phyloP scores from a whole-genome alignment of 2,888 invertebrate species.

The Aethes cnicana region DNA sequence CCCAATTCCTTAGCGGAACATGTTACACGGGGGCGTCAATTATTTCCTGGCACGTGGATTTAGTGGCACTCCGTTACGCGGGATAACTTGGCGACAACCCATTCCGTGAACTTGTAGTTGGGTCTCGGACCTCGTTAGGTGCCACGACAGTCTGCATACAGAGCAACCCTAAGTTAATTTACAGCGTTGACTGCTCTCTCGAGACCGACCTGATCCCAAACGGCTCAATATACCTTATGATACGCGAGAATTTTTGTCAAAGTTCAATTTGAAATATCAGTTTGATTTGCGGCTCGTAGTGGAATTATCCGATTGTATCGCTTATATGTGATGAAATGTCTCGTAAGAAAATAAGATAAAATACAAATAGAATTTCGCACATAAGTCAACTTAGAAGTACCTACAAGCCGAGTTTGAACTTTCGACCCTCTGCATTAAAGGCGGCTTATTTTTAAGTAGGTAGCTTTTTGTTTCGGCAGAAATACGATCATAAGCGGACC shows the following conservation, averaged over 20 bases:
- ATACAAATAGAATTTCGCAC: no score
- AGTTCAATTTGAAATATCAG: slow-evolving; percentile 32
- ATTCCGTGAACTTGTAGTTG: slow-evolving; percentile 35
- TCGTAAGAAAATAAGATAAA: no score
- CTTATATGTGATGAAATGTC: no score
- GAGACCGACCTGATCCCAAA: slow-evolving; percentile 60
- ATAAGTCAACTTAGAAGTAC: no score
- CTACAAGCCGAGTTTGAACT: no score
- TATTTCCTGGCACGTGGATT: slow-evolving; percentile 43
- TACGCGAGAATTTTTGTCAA: slow-evolving; percentile 57
- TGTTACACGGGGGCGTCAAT: slow-evolving; percentile 28
- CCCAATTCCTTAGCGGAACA: slow-evolving; percentile 26
- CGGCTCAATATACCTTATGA: slow-evolving; percentile 58
- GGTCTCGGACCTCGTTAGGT: slow-evolving; percentile 71
- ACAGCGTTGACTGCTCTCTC: slow-evolving; percentile 58
- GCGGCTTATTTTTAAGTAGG: no score
- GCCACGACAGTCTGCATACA: slow-evolving; percentile 73
- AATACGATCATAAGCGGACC: not conserved
- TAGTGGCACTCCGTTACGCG: slow-evolving; percentile 35
- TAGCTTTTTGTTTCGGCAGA: no score
- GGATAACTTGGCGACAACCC: slow-evolving; percentile 42
- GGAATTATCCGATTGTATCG: no score
- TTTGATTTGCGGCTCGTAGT: no score
- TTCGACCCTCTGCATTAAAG: no score
- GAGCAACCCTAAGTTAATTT: slow-evolving; percentile 77